Evolutionary conservation across 2,113 vertebrate species (phyloP).

Genomic region (Ia io): DNA sequence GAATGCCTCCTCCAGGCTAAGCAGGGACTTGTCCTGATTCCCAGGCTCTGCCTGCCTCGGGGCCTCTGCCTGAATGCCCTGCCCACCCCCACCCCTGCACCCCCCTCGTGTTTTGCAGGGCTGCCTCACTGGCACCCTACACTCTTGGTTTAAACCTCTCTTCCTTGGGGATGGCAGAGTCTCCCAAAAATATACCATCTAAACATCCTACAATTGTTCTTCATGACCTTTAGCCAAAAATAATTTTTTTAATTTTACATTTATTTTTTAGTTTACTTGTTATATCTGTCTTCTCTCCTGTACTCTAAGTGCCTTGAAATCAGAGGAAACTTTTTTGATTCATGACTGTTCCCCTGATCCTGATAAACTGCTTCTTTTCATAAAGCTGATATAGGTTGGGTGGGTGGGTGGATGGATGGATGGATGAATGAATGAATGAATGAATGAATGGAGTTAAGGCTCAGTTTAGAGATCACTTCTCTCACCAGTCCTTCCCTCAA

Average conservation of each 20-base stretch:
- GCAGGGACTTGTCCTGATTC: too few species aligned
- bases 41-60: neutral
- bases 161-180: neutral
- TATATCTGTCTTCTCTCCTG: neutral
- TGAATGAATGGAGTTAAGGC: neutral
- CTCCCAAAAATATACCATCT: neutral
- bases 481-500: neutral
- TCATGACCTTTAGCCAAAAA: neutral
- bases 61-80: neutral
- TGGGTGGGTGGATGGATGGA: neutral
- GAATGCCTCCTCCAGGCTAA: neutral
- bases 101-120: too few species aligned
- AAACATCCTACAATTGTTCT: neutral
- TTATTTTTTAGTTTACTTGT: neutral
- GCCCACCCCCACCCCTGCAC: accelerated
- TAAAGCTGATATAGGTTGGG: neutral
- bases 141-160: neutral
- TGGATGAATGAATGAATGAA: neutral
- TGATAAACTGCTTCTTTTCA: neutral
- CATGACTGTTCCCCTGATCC: neutral
- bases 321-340: neutral
- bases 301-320: neutral
- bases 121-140: neutral
- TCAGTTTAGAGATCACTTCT: neutral
- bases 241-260: neutral